Conservation (phyloP, 2,888 invertebrate species). For the Acrocera orbiculus region DNA sequence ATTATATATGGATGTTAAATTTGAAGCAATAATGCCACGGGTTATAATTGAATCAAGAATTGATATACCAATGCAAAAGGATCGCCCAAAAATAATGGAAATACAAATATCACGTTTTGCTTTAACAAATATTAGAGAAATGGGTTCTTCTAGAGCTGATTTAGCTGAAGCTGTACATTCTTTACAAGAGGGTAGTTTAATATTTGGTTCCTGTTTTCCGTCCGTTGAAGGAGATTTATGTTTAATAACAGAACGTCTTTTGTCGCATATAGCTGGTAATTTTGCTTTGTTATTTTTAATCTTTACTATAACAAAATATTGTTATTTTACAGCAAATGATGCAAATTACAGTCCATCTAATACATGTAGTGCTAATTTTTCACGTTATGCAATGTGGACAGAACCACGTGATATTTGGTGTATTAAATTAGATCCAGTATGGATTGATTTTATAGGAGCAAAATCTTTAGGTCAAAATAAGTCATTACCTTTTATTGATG, state of each 20-base stretch:
- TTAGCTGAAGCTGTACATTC: conserved; percentile 63
- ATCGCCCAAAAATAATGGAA: conserved; percentile 74
- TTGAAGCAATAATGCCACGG: conserved; percentile 88
- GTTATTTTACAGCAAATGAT: conserved; percentile 21
- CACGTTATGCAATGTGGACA: conserved; percentile 49
- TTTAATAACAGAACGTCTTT: conserved; percentile 65
- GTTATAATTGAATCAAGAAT: conserved; percentile 45
- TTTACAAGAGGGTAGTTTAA: conserved; percentile 55
- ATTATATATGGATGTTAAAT: conserved; percentile 64
- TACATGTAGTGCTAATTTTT: conserved; percentile 24
- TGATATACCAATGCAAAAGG: conserved; percentile 56
- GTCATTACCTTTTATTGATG: conserved; percentile 64
- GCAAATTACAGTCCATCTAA: too few relatives aligned
- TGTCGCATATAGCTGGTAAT: conserved; percentile 48
- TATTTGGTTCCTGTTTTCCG: conserved; percentile 64
- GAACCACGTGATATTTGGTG: conserved; percentile 83
- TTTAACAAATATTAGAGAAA: conserved; percentile 46
- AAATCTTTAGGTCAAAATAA: conserved; percentile 53
- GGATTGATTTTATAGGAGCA: conserved; percentile 82
- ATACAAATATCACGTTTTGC: conserved; percentile 34
- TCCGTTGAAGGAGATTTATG: conserved; percentile 49
- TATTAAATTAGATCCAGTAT: conserved; percentile 71
- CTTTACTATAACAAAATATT: not conserved
- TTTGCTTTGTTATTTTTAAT: not conserved
- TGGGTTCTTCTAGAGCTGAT: conserved; percentile 50